Percentiles rank a stretch among this genome's conserved stretches.
Conservation (phyloP, 2,797 vertebrate species). For the Tenualosa ilisha region DNA sequence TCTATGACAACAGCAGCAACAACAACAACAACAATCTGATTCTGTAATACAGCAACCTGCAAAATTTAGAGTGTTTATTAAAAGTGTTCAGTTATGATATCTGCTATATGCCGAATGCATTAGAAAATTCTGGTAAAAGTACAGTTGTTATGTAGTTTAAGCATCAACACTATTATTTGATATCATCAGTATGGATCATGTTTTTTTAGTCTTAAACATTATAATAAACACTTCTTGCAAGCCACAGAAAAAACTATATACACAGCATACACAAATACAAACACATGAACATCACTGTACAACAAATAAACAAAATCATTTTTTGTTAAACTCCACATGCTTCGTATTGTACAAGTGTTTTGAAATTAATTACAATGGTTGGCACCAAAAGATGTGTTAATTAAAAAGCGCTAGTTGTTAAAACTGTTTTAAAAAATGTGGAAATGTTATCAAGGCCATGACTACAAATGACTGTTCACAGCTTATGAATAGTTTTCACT, state of each 20-base stretch:
- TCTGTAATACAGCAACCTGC: neutral
- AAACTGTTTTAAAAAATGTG: neutral
- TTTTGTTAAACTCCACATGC: neutral
- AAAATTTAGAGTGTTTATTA: too few species aligned
- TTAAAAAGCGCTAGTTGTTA: neutral
- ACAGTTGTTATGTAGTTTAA: neutral
- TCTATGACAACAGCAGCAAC: neutral
- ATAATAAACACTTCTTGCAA: too few species aligned
- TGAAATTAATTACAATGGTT: neutral
- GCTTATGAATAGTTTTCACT: slow-evolving; percentile 39
- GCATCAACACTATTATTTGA: neutral
- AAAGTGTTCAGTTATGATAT: too few species aligned
- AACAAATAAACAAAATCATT: neutral
- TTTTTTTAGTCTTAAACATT: too few species aligned
- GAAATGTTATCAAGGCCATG: neutral
- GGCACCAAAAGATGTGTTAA: neutral
- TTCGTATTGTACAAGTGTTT: neutral
- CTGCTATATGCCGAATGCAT: neutral
- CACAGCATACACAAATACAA: too few species aligned
- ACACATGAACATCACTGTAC: too few species aligned
- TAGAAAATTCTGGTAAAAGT: neutral
- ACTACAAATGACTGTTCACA: slow-evolving; percentile 15
- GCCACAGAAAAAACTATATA: too few species aligned
- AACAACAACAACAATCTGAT: neutral
- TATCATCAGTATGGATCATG: neutral